A percentile compares a stretch with the other conserved stretches of the same genome.
Conservation (phyloP, 2,797 vertebrate genomes). For the Pagetopsis macropterus region DNA sequence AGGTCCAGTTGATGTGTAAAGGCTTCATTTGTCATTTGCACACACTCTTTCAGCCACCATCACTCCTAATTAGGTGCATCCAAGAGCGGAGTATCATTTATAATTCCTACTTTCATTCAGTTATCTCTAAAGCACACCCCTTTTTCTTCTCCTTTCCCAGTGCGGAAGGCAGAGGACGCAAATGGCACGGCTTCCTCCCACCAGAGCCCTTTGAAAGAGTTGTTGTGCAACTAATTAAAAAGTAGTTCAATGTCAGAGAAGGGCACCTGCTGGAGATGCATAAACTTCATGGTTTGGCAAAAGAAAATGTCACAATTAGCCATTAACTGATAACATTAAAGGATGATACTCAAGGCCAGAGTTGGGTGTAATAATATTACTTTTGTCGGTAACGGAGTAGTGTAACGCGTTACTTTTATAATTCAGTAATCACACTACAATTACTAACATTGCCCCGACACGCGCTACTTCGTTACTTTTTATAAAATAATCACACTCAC, state of each 20-base stretch:
- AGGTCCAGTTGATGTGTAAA: slow-evolving; percentile 37
- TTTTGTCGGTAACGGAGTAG: no score
- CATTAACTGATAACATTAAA: no score
- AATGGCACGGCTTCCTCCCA: slow-evolving; percentile 66
- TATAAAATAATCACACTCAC: no score
- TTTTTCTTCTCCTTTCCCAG: background rate
- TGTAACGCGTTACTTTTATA: no score
- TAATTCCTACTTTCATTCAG: slow-evolving; percentile 32
- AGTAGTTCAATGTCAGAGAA: slow-evolving; percentile 65
- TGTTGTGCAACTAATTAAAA: slow-evolving; percentile 82
- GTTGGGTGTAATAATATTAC: no score
- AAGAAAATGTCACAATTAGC: slow-evolving; percentile 1
- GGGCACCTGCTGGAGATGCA: slow-evolving; percentile 60
- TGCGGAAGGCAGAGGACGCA: slow-evolving; percentile 4
- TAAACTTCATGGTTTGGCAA: background rate
- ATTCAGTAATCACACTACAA: no score
- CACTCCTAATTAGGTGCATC: slow-evolving; percentile 44
- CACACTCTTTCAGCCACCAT: slow-evolving; percentile 16
- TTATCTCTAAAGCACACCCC: slow-evolving; percentile 6
- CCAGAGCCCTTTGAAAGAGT: slow-evolving; percentile 75
- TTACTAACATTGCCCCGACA: no score
- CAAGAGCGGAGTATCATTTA: slow-evolving; percentile 44
- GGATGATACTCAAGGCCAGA: background rate
- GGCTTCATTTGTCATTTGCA: slow-evolving; percentile 57
- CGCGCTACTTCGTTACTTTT: no score